These are phyloP conservation scores for Camptogramma bilineatum DNA, from an alignment of 2,888 invertebrate genomes.

Conservation along the genomic window DNA sequence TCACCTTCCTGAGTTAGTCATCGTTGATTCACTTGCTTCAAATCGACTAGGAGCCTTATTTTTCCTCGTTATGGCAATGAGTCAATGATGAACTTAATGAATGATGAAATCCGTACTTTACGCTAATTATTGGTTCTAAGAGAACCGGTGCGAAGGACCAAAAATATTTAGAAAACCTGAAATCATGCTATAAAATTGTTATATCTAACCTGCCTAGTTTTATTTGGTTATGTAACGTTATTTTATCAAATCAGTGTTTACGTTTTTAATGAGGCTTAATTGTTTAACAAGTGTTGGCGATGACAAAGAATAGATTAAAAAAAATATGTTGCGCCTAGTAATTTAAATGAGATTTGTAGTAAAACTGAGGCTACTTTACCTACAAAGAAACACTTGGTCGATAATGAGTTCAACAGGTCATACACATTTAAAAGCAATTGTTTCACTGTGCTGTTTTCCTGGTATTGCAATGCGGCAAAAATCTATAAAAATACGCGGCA, in stretches of 20 bases:
- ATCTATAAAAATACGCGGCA: slow-evolving; percentile 11
- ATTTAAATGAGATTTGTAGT: no score
- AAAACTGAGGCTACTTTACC: neutral
- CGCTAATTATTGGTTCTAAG: neutral
- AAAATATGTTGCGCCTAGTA: neutral
- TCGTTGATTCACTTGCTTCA: slow-evolving; percentile 63
- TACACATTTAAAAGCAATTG: slow-evolving; percentile 7
- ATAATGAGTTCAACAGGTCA: slow-evolving; percentile 11
- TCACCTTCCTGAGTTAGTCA: slow-evolving; percentile 60
- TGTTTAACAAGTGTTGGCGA: neutral
- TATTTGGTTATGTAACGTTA: slow-evolving; percentile 1
- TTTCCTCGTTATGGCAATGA: slow-evolving; percentile 40
- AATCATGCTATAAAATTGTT: no score
- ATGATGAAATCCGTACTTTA: slow-evolving; percentile 20
- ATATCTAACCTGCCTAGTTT: no score
- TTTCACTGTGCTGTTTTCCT: slow-evolving; percentile 17
- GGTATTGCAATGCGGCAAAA: neutral
- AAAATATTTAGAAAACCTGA: no score
- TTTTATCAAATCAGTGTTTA: slow-evolving; percentile 40
- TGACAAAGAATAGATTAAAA: neutral
- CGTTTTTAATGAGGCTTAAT: slow-evolving; percentile 11
- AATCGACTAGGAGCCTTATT: slow-evolving; percentile 50
- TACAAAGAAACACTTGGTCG: slow-evolving; percentile 3
- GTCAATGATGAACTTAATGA: slow-evolving; percentile 31
- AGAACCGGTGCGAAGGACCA: slow-evolving; percentile 11